phyloP scores from a whole-genome alignment of 1,140 invertebrate genomes.

The Ruditapes philippinarum region DNA sequence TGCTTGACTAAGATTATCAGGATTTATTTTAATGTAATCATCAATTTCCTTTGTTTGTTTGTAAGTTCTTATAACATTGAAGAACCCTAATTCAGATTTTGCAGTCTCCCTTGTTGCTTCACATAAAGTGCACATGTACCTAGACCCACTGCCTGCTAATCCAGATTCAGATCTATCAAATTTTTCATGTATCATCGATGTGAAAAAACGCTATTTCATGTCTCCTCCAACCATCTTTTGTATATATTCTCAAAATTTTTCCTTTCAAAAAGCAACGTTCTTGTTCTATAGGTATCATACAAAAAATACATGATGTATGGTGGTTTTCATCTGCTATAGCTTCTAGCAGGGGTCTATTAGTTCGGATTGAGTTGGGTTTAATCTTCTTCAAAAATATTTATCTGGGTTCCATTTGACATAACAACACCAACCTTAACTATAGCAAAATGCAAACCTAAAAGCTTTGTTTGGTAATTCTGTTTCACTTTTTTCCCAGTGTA shows the following conservation, averaged over 20 bases:
- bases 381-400: not conserved
- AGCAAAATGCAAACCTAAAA: not conserved
- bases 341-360: not conserved
- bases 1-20: not conserved
- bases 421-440: not conserved
- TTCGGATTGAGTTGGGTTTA: not conserved
- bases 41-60: not conserved
- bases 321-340: not conserved
- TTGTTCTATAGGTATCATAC: not conserved
- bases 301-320: not conserved
- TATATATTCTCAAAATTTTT: not conserved
- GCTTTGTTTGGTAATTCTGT: not conserved
- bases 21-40: not conserved
- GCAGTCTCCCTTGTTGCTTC: not conserved
- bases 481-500: not conserved
- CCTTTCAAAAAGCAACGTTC: not conserved
- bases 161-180: not conserved
- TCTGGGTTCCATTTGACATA: not conserved
- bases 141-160: not conserved
- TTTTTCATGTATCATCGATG: not conserved
- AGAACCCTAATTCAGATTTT: not conserved
- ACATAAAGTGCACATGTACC: not conserved
- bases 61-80: not conserved
- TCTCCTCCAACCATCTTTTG: not conserved
- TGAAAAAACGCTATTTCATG: not conserved